Evolutionary conservation across 1,140 invertebrate genomes (phyloP), one percentile per base, ranked within the genome.

Genomic region (Drosophila asahinai): DNA sequence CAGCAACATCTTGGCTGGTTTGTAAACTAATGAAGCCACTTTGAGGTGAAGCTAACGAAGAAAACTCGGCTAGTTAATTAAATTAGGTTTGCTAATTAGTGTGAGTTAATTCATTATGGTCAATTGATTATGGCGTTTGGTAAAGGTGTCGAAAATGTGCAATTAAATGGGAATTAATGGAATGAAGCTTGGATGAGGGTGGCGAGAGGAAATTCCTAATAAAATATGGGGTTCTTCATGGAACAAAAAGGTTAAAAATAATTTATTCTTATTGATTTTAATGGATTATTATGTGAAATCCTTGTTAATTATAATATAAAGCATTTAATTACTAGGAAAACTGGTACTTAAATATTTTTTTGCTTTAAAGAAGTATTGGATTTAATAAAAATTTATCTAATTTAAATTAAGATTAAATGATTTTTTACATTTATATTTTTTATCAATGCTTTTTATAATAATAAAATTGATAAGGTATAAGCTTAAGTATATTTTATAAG

Each of bases 1-100:
- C 11, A 58, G 36, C 57, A 25, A 61, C 75, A 77, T 77, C 33
- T 57, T 61, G 9, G 11, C 7, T 1, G 17, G 38, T 14, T 57
- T 9, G n/a, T 25, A 9, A 33, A n/a, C 27, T 40, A 77, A 45
- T 77, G 17, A 68, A 43, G 36, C 19, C 1, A 40, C 17, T 38
- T 38, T 6, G 14, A 22, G 33, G 30, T 12, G 4, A 25, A 25
- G 42, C 11, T 12, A 19, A 22, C 36, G 0, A 63, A 33, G 27
- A 14, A 33, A 48, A 9, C 42, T 65, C 7, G 12, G 6, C 12
- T 33, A 15, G 11, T 40, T 47, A 48, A 49, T 55, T 67, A 7
- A 60, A 68, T 68, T 43, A 45, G 6, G 3, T 5, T 5, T 11
- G 0, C 9, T 57, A 48, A 55, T 77, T 57, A 40, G 22, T 40